These are phyloP conservation scores for Octopus bimaculoides DNA, from an alignment of 1,140 invertebrate species.

Conservation along the genomic window DNA sequence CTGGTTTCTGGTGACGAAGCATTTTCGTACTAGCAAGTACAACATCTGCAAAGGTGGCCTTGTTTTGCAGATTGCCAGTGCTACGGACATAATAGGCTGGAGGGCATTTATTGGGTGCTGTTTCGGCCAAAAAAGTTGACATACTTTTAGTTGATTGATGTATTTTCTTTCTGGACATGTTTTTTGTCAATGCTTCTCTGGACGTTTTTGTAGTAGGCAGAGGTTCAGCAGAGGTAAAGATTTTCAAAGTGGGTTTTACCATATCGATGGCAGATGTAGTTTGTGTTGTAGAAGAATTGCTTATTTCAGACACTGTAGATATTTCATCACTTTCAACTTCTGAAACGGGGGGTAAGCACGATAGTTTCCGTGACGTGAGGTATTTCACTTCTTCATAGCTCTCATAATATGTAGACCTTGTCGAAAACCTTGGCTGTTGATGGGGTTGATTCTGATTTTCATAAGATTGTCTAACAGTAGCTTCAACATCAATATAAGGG, in stretches of 20 bases:
- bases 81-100: neutral
- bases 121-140: slow-evolving; percentile 11
- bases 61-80: neutral
- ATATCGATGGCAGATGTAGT: neutral
- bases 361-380: neutral
- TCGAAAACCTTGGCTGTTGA: too few relatives aligned
- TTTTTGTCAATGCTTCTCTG: neutral
- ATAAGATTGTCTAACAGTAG: too few relatives aligned
- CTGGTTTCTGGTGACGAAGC: neutral
- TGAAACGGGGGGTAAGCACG: neutral
- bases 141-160: neutral
- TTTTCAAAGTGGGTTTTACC: neutral
- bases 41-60: neutral
- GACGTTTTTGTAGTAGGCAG: neutral
- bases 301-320: neutral
- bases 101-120: neutral
- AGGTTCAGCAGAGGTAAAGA: neutral
- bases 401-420: too few relatives aligned
- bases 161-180: neutral
- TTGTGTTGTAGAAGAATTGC: neutral
- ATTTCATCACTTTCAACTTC: slow-evolving; percentile 7
- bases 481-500: neutral
- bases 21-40: slow-evolving; percentile 1
- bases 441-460: too few relatives aligned
- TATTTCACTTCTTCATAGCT: too few relatives aligned